Evolutionary conservation across 2,888 invertebrate genomes (phyloP).

Genomic region (Tholera decimalis): DNA sequence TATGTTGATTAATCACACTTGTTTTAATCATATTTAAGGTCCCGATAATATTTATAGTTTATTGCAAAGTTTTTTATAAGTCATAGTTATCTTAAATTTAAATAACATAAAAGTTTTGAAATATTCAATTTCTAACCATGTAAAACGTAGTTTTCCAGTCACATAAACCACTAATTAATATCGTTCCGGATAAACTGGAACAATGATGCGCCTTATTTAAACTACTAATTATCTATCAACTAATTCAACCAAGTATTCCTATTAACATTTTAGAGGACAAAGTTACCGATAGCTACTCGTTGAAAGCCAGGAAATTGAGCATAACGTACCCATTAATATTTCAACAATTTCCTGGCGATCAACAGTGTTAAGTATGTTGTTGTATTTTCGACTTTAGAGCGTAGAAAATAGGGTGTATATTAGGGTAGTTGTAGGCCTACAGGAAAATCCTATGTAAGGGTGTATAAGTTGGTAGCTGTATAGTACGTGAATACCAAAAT

Average conservation of each 20-base stretch:
- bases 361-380: conserved; percentile 67
- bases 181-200: conserved; percentile 47
- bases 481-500: conserved; percentile 78
- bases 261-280: conserved; percentile 80
- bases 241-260: conserved; percentile 71
- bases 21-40: conserved; percentile 16
- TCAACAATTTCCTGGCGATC: conserved; percentile 88
- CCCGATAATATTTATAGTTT: conserved; percentile 2
- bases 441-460: conserved; percentile 72
- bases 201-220: conserved; percentile 60
- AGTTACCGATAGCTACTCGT: conserved; percentile 85
- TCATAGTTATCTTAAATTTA: conserved; percentile 24
- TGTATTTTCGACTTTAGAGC: conserved; percentile 61
- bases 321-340: conserved; percentile 89
- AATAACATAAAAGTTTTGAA: conserved; percentile 23
- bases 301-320: conserved; percentile 90
- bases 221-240: conserved; percentile 68
- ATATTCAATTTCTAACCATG: conserved; percentile 44
- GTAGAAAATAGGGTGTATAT: conserved; percentile 63
- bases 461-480: conserved; percentile 67
- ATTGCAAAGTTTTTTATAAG: conserved; percentile 12
- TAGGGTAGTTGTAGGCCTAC: conserved; percentile 58
- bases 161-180: conserved; percentile 52
- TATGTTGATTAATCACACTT: neutral
- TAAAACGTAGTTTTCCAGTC: conserved; percentile 40